A percentile compares a stretch with the other conserved stretches of the same genome.
Conservation (phyloP, 2,888 invertebrate species). For the Pinctada fucata region DNA sequence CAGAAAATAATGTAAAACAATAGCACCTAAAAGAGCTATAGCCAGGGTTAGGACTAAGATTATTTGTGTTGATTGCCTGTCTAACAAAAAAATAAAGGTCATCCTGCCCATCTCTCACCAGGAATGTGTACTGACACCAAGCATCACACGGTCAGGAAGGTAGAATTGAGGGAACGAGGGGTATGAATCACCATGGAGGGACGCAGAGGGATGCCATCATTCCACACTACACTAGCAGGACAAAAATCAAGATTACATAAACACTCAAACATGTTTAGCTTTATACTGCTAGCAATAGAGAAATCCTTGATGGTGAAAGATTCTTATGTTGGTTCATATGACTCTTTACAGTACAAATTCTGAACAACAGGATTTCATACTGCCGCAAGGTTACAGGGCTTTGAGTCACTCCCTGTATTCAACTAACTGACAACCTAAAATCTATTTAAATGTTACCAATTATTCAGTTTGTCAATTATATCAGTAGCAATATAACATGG, state of each 20-base stretch:
- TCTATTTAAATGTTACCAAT: too few relatives aligned
- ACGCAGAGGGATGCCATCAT: constrained; percentile 23
- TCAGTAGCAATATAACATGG: too few relatives aligned
- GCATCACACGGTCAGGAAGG: constrained; percentile 26
- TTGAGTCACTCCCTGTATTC: not conserved
- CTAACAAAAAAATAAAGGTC: too few relatives aligned
- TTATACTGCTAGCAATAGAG: not conserved
- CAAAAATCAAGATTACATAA: constrained; percentile 1
- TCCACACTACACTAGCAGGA: constrained; percentile 34
- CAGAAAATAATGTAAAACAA: too few relatives aligned
- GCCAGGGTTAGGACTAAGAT: too few relatives aligned
- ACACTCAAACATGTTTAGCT: not conserved
- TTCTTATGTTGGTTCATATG: not conserved
- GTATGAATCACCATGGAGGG: constrained; percentile 32
- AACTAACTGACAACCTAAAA: too few relatives aligned
- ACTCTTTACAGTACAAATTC: not conserved
- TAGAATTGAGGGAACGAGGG: constrained; percentile 28
- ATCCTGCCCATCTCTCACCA: not conserved
- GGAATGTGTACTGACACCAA: constrained; percentile 21
- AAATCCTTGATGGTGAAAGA: not conserved
- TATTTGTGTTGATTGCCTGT: too few relatives aligned
- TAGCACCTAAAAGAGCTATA: too few relatives aligned
- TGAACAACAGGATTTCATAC: not conserved
- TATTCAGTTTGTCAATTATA: too few relatives aligned
- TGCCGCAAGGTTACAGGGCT: not conserved